These are phyloP conservation scores for Aix galericulata DNA, from an alignment of 2,113 vertebrate species.

Conservation along the genomic window DNA sequence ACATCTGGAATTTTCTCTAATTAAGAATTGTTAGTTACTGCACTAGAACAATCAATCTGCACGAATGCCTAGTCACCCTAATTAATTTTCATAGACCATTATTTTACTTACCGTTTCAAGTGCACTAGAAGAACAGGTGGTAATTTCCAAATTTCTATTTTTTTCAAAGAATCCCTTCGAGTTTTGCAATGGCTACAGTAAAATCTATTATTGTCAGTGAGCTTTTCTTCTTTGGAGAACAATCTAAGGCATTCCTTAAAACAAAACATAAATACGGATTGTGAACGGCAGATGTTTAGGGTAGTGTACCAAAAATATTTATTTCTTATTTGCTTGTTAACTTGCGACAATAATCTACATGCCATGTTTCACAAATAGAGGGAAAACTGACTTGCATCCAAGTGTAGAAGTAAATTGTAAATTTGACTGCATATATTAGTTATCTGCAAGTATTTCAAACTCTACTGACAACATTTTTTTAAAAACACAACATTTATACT, in stretches of 20 bases:
- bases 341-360: neutral
- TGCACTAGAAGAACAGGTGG: constrained; percentile 95
- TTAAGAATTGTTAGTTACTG: neutral
- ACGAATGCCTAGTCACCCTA: neutral
- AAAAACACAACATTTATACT: neutral
- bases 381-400: neutral
- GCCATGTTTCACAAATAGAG: neutral
- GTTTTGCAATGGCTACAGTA: constrained; percentile 96
- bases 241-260: constrained; percentile 95
- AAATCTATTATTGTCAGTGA: constrained; percentile 96
- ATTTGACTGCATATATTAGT: neutral
- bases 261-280: neutral
- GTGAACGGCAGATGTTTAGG: neutral
- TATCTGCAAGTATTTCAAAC: neutral
- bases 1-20: neutral
- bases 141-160: constrained; percentile 98
- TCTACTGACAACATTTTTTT: neutral
- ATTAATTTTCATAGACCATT: neutral
- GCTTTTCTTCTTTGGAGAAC: constrained; percentile 96
- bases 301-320: neutral
- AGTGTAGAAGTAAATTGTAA: neutral
- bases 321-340: neutral
- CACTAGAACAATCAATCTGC: neutral
- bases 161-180: constrained; percentile 93
- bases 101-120: constrained; percentile 87